These are phyloP conservation scores for Squalus acanthias DNA, from an alignment of 2,797 vertebrate species.

Conservation along the genomic window DNA sequence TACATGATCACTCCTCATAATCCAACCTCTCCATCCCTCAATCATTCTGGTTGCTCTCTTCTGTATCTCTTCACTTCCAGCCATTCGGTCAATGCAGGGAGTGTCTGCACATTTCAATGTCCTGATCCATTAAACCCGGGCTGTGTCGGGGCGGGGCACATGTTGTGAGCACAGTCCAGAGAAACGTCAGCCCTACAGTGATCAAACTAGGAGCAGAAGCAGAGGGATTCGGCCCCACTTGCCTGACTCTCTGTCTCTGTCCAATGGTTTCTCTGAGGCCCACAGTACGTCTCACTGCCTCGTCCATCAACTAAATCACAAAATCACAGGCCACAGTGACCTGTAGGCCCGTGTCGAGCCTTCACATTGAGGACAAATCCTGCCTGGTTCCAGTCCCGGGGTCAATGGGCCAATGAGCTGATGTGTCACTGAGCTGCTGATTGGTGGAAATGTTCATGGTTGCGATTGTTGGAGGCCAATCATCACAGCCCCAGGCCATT, in stretches of 20 bases:
- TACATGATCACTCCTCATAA: no score
- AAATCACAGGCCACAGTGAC: neutral
- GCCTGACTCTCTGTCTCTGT: neutral
- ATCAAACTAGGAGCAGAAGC: neutral
- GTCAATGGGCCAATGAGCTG: neutral
- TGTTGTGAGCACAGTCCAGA: no score
- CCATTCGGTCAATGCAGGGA: no score
- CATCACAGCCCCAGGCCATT: no score
- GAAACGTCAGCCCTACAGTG: no score
- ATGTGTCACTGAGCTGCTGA: neutral
- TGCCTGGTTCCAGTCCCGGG: neutral
- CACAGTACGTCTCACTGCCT: neutral
- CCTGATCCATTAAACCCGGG: no score
- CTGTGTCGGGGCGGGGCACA: no score
- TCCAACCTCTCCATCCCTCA: no score
- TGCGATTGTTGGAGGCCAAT: no score
- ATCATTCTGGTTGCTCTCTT: no score
- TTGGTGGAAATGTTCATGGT: neutral
- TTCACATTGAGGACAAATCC: neutral
- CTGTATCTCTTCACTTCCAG: no score
- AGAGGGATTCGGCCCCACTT: neutral
- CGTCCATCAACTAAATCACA: neutral
- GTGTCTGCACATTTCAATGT: no score
- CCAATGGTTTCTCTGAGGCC: neutral
- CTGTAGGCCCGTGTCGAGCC: neutral